phyloP scores from a whole-genome alignment of 2,888 invertebrate genomes.

The Nomada goodeniana region DNA sequence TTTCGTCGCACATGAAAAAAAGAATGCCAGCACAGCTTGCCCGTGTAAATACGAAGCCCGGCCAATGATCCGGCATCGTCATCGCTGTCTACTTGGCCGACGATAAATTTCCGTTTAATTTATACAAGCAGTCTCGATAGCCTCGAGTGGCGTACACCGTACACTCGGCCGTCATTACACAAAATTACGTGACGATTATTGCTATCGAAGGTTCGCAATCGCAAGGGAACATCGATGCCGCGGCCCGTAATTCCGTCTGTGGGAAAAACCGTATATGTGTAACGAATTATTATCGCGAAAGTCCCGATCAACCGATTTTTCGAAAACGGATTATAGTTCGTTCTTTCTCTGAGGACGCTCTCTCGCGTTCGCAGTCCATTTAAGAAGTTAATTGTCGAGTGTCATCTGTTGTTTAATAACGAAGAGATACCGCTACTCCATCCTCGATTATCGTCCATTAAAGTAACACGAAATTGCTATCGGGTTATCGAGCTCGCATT shows the following conservation, averaged over 20 bases:
- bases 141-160: constrained; percentile 3
- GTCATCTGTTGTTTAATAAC: constrained; percentile 59
- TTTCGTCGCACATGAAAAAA: background rate
- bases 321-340: background rate
- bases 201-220: constrained; percentile 40
- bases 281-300: background rate
- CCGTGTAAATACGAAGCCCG: constrained; percentile 12
- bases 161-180: constrained; percentile 37
- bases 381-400: constrained; percentile 45
- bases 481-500: constrained; percentile 59
- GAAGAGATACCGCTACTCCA: constrained; percentile 39
- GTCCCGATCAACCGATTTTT: background rate
- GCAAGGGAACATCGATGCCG: constrained; percentile 4
- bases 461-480: constrained; percentile 61
- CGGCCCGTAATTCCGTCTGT: constrained; percentile 4
- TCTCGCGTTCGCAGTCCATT: constrained; percentile 6
- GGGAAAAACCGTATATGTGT: background rate
- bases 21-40: constrained; percentile 32
- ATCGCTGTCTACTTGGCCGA: background rate
- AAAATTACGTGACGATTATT: constrained; percentile 57
- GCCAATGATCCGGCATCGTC: background rate
- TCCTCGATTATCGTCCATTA: constrained; percentile 59
- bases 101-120: constrained; percentile 54
- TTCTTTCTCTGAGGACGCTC: background rate
- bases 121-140: constrained; percentile 28